Evolutionary conservation across 1,140 invertebrate genomes (phyloP).

Genomic region (Hypsibius dujardini): DNA sequence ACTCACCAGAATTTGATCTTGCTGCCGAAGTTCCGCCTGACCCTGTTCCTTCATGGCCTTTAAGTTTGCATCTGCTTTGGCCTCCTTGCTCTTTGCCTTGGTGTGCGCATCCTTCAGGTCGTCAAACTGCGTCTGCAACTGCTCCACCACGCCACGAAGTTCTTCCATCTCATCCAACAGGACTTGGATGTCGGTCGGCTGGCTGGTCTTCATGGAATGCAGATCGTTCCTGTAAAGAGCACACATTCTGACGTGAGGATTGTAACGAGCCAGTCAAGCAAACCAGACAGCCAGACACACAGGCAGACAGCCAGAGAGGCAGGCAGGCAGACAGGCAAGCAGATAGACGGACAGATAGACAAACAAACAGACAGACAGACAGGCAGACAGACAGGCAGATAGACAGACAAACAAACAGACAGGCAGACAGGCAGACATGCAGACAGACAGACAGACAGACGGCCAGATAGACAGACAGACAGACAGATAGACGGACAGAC

Average conservation of each 20-base stretch:
- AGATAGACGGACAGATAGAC: too few relatives aligned
- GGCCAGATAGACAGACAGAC: too few relatives aligned
- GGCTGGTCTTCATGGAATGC: background rate
- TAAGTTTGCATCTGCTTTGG: background rate
- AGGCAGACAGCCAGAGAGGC: too few relatives aligned
- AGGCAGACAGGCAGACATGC: too few relatives aligned
- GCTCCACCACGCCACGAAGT: background rate
- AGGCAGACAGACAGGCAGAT: too few relatives aligned
- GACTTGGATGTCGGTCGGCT: conserved; percentile 10
- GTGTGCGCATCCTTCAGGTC: background rate
- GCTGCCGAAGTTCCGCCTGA: background rate
- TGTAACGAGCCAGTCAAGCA: background rate
- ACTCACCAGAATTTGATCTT: background rate
- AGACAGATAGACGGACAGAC: too few relatives aligned
- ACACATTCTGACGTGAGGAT: too few relatives aligned
- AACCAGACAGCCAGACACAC: too few relatives aligned
- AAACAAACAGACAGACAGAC: too few relatives aligned
- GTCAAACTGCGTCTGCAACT: background rate
- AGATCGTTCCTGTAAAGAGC: background rate
- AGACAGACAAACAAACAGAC: too few relatives aligned
- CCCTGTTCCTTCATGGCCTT: background rate
- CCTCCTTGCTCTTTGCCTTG: background rate
- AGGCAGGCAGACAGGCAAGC: too few relatives aligned
- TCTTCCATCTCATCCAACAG: conserved; percentile 3
- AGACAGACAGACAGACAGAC: too few relatives aligned